These are phyloP conservation scores for Pemphredon lugubris DNA, from an alignment of 2,888 invertebrate genomes.

Conservation along the genomic window DNA sequence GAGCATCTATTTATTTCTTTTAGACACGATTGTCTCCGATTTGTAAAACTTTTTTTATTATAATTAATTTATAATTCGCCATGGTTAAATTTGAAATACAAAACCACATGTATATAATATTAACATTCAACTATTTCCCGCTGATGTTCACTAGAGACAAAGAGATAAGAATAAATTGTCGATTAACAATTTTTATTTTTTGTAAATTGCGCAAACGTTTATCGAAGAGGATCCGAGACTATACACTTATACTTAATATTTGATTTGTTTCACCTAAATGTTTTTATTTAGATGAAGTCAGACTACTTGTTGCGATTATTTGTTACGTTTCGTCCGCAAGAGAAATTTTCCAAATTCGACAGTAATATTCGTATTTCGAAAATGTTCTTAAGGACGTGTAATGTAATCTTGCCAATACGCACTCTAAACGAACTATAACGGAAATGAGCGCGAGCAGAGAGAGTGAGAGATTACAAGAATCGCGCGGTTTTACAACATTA, in stretches of 20 bases:
- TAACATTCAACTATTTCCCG: no score
- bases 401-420: conserved; percentile 74
- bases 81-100: no score
- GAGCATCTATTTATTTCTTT: not conserved
- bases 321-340: conserved; percentile 60
- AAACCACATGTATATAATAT: no score
- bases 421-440: conserved; percentile 41
- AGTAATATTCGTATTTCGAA: conserved; percentile 61
- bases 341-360: conserved; percentile 73
- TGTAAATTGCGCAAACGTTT: not conserved
- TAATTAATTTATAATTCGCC: no score
- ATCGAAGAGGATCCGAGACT: not conserved
- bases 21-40: not conserved
- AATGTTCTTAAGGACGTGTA: conserved; percentile 66
- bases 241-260: conserved; percentile 43
- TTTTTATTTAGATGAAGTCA: conserved; percentile 79
- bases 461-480: not conserved
- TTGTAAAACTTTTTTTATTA: no score
- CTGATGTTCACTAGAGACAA: no score
- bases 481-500: no score
- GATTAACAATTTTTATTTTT: no score
- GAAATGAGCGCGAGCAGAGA: conserved; percentile 12
- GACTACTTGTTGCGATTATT: conserved; percentile 64
- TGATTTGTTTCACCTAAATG: conserved; percentile 80
- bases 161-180: no score